Evolutionary conservation across 2,797 vertebrate species (phyloP).

Genomic region (Ispidina picta): DNA sequence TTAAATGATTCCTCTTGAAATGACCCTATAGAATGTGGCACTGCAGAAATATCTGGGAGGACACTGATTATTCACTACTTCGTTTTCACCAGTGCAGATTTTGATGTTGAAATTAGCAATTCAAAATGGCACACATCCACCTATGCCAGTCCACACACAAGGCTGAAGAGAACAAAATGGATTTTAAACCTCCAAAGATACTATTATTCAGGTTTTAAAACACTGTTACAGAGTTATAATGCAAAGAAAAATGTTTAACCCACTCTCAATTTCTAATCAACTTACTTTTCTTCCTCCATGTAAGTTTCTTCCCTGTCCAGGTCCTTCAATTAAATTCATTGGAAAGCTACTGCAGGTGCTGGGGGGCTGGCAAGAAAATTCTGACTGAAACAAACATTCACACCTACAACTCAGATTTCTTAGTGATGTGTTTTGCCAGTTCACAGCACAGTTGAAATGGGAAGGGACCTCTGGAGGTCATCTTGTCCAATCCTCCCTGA

Average conservation of each 20-base stretch:
- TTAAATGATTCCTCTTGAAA: not conserved
- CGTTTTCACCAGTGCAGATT: not conserved
- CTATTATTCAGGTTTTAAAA: not conserved
- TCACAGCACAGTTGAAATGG: not conserved
- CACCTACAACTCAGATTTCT: not conserved
- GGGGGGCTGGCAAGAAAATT: not conserved
- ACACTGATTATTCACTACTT: not conserved
- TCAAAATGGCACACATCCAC: not conserved
- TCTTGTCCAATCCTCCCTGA: not conserved
- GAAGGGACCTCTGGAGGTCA: not conserved
- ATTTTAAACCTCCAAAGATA: not conserved
- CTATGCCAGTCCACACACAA: not conserved
- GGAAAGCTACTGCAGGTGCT: not conserved
- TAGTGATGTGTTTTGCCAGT: not conserved
- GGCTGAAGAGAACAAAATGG: not conserved
- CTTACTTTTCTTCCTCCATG: not conserved
- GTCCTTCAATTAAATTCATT: not conserved
- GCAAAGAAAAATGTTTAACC: not conserved
- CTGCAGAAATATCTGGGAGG: not conserved
- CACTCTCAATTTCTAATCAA: not conserved
- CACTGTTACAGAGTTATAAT: not conserved
- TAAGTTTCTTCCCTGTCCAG: not conserved
- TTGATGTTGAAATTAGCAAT: not conserved
- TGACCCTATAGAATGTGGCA: not conserved
- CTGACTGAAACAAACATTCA: not conserved